These are phyloP conservation scores for Myotis myotis DNA, from an alignment of 2,797 vertebrate species.

Conservation along the genomic window DNA sequence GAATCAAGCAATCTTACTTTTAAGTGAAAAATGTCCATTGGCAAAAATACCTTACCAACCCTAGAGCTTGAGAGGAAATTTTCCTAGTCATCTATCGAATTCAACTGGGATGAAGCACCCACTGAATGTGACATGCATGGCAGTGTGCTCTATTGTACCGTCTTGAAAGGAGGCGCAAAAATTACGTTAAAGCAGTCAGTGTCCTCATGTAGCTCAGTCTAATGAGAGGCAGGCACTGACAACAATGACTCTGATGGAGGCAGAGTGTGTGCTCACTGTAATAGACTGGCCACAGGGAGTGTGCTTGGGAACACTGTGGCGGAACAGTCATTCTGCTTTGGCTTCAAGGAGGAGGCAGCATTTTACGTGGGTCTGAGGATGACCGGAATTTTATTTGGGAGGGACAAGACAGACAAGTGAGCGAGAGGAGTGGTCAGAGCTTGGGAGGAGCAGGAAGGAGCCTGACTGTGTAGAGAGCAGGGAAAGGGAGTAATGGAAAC, in stretches of 20 bases:
- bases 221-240: not conserved
- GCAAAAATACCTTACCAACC: not conserved
- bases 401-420: not conserved
- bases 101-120: not conserved
- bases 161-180: not conserved
- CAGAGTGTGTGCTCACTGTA: not conserved
- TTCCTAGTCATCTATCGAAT: not conserved
- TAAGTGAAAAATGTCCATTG: not conserved
- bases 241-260: not conserved
- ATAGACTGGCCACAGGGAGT: accelerated
- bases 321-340: not conserved
- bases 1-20: not conserved
- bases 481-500: not conserved
- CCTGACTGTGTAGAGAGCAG: not conserved
- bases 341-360: not conserved
- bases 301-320: accelerated
- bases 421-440: not conserved
- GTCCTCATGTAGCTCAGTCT: not conserved
- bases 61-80: not conserved
- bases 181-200: not conserved
- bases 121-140: not conserved
- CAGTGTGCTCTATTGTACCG: accelerated
- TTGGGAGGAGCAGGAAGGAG: not conserved
- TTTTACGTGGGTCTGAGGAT: not conserved
- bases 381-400: not conserved